Base-by-base conservation (phyloP, 2,797 vertebrate genomes). In the Sebastes taczanowskii region DNA sequence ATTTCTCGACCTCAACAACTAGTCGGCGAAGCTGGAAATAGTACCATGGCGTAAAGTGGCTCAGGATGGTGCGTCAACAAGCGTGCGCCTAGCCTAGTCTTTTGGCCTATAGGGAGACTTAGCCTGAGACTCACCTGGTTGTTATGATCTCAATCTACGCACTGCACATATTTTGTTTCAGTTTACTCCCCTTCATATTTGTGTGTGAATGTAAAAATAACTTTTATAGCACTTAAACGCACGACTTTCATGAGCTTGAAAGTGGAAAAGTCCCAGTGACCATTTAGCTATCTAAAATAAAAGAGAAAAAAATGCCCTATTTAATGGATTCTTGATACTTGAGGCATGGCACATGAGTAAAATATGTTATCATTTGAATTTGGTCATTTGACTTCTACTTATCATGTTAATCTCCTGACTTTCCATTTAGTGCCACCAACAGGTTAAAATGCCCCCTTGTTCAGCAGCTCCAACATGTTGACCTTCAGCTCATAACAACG, bases 121-220 rank as follows among this genome's bases (percentile, higher is more conserved):
- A 35, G 20, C 38, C 68, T 25, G 34, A 66, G 20, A 77, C 25
- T 83, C 27, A 72, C 62, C 66, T 68, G 66, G 55, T 71, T 79
- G 67, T 72, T 82, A 55, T 69, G 53, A 59, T 65, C 56, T 80
- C 29, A 42, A 23, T 55, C 20, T 67, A 34, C 58, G 59, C 35
- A 18, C 35, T 61, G 29, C 56, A 60, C 59, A 42, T 60, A 42
- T 27, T 87, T 72, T 29, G 3, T 80, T 65, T 74, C 1, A 52
- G 11, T 74, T 60, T 25, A 56, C 29, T 76, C 18, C 20, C 46
- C 8, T 23, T 38, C 23, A 27, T 71, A 16, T 68, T 52, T 72
- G 32, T 52, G 16, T 65, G 1, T 52, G 66, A 68, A 34, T 59
- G 23, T 64, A 42, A 78, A 73, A 52, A 56, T 22, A 23, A 5